Evolutionary conservation across 2,888 invertebrate species (phyloP).

Genomic region (Cerastoderma edule): DNA sequence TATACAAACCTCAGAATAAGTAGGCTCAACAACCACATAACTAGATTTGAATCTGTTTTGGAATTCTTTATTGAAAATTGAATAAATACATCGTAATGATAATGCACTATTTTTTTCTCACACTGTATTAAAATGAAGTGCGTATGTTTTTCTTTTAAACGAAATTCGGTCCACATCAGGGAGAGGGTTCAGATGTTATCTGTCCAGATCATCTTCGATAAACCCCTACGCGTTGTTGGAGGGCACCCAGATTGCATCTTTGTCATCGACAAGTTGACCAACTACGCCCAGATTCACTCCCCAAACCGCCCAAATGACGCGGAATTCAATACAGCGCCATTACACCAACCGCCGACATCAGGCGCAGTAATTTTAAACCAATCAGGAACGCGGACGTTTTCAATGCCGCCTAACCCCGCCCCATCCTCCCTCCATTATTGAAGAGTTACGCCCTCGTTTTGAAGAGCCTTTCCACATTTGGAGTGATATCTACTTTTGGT

Average conservation of each 20-base stretch:
- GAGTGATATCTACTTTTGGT: conserved; percentile 28
- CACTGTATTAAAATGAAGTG: too few species aligned
- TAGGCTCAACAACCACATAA: too few species aligned
- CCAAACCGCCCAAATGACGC: conserved; percentile 43
- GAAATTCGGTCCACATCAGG: too few species aligned
- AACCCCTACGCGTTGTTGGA: conserved; percentile 2
- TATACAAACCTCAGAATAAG: too few species aligned
- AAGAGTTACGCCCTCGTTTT: conserved; percentile 44
- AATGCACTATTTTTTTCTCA: too few species aligned
- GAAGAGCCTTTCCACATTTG: conserved; percentile 22
- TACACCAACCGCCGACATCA: conserved; percentile 27
- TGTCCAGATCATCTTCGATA: conserved; percentile 19
- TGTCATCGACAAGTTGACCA: conserved; percentile 41
- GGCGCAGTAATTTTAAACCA: conserved; percentile 53
- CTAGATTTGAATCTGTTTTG: too few species aligned
- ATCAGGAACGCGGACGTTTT: conserved; percentile 40
- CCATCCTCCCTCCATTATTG: conserved; percentile 55
- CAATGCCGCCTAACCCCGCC: conserved; percentile 50
- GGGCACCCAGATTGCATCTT: conserved; percentile 41
- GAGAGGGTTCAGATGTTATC: too few species aligned
- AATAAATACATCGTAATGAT: too few species aligned
- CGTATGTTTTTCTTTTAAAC: too few species aligned
- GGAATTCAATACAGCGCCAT: conserved; percentile 41
- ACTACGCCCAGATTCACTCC: conserved; percentile 39
- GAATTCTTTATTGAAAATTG: too few species aligned